Evolutionary conservation across 2,888 invertebrate species (phyloP).

Genomic region (Seira ritae): DNA sequence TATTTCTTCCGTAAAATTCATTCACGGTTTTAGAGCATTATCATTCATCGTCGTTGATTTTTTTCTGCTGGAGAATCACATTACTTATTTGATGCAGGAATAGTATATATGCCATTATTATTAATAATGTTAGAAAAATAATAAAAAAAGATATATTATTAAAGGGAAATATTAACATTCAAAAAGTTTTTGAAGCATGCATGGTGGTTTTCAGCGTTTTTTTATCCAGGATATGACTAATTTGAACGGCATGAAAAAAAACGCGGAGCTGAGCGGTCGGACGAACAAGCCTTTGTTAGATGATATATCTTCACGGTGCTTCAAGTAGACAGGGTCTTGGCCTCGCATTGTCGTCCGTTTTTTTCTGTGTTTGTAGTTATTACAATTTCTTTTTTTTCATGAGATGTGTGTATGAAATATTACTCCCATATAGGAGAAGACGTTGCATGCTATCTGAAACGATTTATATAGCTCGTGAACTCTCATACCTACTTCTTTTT

Average conservation of each 20-base stretch:
- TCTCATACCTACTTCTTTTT: constrained; percentile 40
- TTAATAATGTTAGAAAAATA: constrained; percentile 8
- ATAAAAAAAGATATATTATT: constrained; percentile 1
- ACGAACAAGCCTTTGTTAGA: constrained; percentile 47
- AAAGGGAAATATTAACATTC: constrained; percentile 48
- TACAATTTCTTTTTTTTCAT: constrained; percentile 58
- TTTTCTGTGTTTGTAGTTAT: constrained; percentile 56
- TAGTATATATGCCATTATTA: not conserved
- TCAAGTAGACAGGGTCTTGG: constrained; percentile 61
- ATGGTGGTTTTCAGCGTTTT: constrained; percentile 49
- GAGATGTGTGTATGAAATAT: constrained; percentile 57
- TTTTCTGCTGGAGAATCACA: not conserved
- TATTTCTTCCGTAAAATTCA: not conserved
- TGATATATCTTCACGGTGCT: constrained; percentile 62
- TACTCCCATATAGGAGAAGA: constrained; percentile 49
- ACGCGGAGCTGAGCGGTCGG: constrained; percentile 11
- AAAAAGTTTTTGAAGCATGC: constrained; percentile 38
- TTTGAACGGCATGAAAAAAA: constrained; percentile 61
- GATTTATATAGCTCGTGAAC: constrained; percentile 54
- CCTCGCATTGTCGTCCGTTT: constrained; percentile 53
- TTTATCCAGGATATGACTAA: constrained; percentile 59
- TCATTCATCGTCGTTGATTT: not conserved
- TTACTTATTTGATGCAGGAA: not conserved
- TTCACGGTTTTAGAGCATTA: not conserved
- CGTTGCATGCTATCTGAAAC: constrained; percentile 59